Evolutionary conservation across 2,888 invertebrate species (phyloP).

Genomic region (Ametastegia equiseti): DNA sequence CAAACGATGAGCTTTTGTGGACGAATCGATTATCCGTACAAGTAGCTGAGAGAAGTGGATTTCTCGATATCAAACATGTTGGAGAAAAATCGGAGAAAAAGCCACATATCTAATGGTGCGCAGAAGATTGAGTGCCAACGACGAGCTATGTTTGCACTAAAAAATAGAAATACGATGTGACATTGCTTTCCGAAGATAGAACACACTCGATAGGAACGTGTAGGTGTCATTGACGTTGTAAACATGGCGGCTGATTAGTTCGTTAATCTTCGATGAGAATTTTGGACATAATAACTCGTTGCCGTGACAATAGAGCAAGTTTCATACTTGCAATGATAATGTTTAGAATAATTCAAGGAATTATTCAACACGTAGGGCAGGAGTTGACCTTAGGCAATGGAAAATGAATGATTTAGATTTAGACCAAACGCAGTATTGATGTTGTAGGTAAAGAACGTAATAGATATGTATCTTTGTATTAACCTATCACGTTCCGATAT

Average conservation of each 20-base stretch:
- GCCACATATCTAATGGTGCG: background rate
- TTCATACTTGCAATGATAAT: background rate
- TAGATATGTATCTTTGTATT: background rate
- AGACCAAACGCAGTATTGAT: background rate
- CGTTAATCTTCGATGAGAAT: background rate
- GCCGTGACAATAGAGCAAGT: constrained; percentile 18
- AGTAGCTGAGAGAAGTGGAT: background rate
- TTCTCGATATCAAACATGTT: background rate
- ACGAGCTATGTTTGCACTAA: background rate
- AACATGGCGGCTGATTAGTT: constrained; percentile 27
- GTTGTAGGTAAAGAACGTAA: background rate
- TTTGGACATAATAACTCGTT: background rate
- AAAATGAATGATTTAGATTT: background rate
- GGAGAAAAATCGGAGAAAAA: background rate
- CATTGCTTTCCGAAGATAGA: background rate
- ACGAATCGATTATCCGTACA: background rate
- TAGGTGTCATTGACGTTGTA: background rate
- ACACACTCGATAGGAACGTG: background rate
- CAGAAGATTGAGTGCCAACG: background rate
- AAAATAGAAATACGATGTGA: background rate
- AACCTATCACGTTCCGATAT: background rate
- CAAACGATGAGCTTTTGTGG: background rate
- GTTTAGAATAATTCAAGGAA: background rate
- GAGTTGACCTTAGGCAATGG: background rate
- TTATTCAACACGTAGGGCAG: too few species aligned